Evolutionary conservation across 2,888 invertebrate species (phyloP).

Genomic region (Lasioglossum figueresi): DNA sequence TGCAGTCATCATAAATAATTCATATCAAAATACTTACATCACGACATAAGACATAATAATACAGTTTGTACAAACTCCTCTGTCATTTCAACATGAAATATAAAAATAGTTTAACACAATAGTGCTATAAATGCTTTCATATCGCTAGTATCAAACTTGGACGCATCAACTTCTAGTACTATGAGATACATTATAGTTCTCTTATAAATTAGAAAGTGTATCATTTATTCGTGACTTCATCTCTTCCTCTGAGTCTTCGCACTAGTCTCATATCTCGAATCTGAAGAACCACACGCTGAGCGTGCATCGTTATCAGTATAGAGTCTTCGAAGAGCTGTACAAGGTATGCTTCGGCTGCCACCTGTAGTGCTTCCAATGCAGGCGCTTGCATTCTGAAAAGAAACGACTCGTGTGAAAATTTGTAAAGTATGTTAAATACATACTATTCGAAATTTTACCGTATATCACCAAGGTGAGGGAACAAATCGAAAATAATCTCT

Average conservation of each 20-base stretch:
- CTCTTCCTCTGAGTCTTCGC: not conserved
- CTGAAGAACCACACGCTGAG: not conserved
- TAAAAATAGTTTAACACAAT: not conserved
- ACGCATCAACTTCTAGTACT: not conserved
- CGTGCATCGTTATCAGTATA: not conserved
- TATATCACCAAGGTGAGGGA: not conserved
- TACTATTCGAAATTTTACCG: slow-evolving; percentile 65
- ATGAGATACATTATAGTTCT: not conserved
- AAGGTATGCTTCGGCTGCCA: not conserved
- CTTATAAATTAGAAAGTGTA: not conserved
- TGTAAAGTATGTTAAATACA: not conserved
- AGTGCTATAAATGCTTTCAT: not conserved
- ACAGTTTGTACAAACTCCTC: not conserved
- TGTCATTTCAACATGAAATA: not conserved
- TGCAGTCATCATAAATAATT: not conserved
- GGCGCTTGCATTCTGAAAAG: not conserved
- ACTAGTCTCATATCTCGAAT: not conserved
- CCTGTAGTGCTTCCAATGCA: not conserved
- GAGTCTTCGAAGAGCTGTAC: not conserved
- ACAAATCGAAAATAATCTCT: slow-evolving; percentile 77
- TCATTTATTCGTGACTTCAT: not conserved
- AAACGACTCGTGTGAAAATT: not conserved
- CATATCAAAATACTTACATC: not conserved
- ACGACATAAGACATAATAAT: not conserved
- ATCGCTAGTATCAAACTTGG: not conserved